phyloP scores from a whole-genome alignment of 1,140 invertebrate genomes.

The Orius laevigatus region DNA sequence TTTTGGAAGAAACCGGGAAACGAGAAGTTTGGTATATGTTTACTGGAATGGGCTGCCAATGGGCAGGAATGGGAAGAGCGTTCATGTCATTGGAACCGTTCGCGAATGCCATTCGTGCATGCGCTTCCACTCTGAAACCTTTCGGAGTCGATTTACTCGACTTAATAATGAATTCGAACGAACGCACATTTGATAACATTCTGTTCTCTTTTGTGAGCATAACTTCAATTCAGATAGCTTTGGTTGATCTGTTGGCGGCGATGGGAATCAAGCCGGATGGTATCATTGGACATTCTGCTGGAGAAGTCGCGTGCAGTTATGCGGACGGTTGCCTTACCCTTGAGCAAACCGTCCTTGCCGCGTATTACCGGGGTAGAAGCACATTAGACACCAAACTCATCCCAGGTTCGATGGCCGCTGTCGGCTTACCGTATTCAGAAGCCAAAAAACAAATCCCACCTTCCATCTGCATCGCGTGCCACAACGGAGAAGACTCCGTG shows the following conservation, averaged over 20 bases:
- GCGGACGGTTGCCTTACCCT: slow-evolving; percentile 86
- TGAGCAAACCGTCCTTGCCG: slow-evolving; percentile 81
- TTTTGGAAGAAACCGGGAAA: slow-evolving; percentile 29
- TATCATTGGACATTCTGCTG: slow-evolving; percentile 90
- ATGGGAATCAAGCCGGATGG: slow-evolving; percentile 76
- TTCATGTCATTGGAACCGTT: slow-evolving; percentile 70
- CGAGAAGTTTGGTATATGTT: slow-evolving; percentile 87
- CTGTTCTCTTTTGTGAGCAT: slow-evolving; percentile 83
- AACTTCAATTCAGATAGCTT: slow-evolving; percentile 79
- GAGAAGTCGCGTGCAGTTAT: slow-evolving; percentile 90
- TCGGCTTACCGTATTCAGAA: slow-evolving; percentile 70
- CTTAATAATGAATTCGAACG: slow-evolving; percentile 57
- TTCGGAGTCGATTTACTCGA: slow-evolving; percentile 67
- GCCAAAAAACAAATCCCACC: slow-evolving; percentile 51
- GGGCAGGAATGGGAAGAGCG: slow-evolving; percentile 80
- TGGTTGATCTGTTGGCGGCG: slow-evolving; percentile 67
- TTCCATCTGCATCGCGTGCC: slow-evolving; percentile 73
- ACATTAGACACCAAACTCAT: slow-evolving; percentile 62
- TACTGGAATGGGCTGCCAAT: slow-evolving; percentile 94
- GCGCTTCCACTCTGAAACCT: slow-evolving; percentile 54
- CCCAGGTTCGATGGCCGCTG: slow-evolving; percentile 30
- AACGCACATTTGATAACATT: slow-evolving; percentile 63
- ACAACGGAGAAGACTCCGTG: slow-evolving; percentile 82
- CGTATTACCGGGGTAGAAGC: slow-evolving; percentile 78
- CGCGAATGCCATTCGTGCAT: slow-evolving; percentile 54